Evolutionary conservation across 1,140 invertebrate genomes (phyloP).

Genomic region (Diachasma alloeum): DNA sequence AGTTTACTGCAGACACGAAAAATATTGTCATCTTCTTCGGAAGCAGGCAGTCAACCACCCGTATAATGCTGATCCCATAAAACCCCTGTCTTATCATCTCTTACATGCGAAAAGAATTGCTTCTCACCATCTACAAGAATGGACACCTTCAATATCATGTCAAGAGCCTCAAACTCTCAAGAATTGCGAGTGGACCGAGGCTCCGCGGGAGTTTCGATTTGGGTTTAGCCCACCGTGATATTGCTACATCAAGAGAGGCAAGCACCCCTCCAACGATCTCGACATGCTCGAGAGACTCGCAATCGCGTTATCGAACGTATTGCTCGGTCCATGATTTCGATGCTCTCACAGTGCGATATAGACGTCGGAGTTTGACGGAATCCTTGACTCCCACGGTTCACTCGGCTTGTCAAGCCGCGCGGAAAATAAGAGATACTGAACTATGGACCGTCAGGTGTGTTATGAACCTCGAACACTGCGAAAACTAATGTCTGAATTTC

Average conservation of each 20-base stretch:
- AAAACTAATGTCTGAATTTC: too few species aligned
- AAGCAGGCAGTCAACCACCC: background rate
- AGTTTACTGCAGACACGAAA: too few species aligned
- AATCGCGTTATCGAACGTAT: constrained; percentile 16
- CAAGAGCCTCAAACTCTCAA: background rate
- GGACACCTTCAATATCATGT: background rate
- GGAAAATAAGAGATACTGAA: background rate
- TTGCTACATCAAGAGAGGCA: constrained; percentile 10
- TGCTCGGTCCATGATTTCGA: background rate
- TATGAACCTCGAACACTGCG: too few species aligned
- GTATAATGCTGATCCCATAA: background rate
- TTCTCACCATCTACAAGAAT: background rate
- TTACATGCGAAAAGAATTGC: background rate
- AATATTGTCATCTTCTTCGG: too few species aligned
- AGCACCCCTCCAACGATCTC: background rate
- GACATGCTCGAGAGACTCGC: background rate
- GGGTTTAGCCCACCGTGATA: constrained; percentile 18
- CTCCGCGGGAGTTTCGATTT: constrained; percentile 1
- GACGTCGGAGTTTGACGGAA: background rate
- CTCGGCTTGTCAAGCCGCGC: background rate
- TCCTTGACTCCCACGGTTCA: background rate
- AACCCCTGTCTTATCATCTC: background rate
- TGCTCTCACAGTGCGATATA: background rate
- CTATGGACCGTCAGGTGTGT: background rate
- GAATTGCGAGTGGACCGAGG: background rate